phyloP scores from a whole-genome alignment of 1,140 invertebrate species.

The Metaphire vulgaris region DNA sequence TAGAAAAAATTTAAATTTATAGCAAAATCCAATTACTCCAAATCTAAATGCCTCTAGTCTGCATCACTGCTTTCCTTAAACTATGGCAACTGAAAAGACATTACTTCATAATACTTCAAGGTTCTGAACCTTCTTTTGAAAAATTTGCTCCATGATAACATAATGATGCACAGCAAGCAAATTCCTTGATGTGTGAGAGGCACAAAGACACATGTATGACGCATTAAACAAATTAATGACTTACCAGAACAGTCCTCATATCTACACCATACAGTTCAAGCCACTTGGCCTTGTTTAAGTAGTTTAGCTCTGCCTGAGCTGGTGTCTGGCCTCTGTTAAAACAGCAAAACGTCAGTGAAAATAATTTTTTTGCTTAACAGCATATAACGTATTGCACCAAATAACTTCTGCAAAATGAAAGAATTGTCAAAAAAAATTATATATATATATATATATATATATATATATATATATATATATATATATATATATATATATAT shows the following conservation, averaged over 20 bases:
- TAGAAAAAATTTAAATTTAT: too few species aligned
- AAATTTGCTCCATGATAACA: not conserved
- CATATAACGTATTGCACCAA: not conserved
- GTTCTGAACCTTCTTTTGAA: not conserved
- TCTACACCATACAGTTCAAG: constrained; percentile 77
- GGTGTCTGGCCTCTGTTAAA: constrained; percentile 62
- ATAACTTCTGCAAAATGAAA: not conserved
- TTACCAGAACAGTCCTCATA: constrained; percentile 68
- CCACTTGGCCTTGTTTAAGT: constrained; percentile 73
- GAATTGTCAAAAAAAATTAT: not conserved
- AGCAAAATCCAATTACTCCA: too few species aligned
- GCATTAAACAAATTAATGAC: constrained; percentile 35
- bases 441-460: not conserved
- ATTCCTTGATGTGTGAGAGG: not conserved
- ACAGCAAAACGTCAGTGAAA: not conserved
- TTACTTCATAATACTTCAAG: not conserved
- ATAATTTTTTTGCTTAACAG: not conserved
- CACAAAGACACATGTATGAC: too few species aligned
- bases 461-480: not conserved
- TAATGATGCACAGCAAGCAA: not conserved
- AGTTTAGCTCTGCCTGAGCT: constrained; percentile 65
- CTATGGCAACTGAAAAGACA: not conserved
- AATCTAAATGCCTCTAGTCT: too few species aligned
- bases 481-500: not conserved
- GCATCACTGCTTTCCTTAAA: not conserved